A percentile compares a stretch with the other conserved stretches of the same genome.
These are phyloP conservation scores for Orthonychiurus folsomi DNA, from an alignment of 2,888 invertebrate genomes.

Conservation along the genomic window DNA sequence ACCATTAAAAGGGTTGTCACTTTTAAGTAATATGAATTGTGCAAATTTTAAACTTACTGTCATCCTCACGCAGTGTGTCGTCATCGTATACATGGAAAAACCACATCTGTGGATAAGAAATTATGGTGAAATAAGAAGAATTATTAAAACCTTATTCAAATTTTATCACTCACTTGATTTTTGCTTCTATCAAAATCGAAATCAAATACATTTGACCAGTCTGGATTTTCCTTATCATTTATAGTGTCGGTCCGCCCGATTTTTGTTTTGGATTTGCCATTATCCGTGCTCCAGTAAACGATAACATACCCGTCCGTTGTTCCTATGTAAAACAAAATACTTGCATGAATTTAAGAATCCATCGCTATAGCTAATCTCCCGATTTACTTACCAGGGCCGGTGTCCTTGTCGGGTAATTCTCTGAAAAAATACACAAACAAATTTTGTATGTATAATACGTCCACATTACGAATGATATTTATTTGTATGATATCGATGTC, in stretches of 20 bases:
- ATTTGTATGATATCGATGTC: not conserved
- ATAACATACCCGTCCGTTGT: not conserved
- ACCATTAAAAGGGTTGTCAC: too few relatives aligned
- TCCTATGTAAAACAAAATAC: too few relatives aligned
- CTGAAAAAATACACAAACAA: slow-evolving; percentile 13
- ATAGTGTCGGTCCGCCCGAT: slow-evolving; percentile 19
- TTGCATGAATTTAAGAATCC: too few relatives aligned
- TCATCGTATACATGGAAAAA: not conserved
- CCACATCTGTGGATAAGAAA: not conserved
- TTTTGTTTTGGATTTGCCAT: slow-evolving; percentile 16
- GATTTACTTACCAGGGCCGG: too few relatives aligned
- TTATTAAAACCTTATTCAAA: too few relatives aligned
- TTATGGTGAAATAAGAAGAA: too few relatives aligned
- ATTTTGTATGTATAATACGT: too few relatives aligned
- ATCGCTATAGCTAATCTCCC: too few relatives aligned
- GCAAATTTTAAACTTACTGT: too few relatives aligned
- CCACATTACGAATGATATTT: not conserved
- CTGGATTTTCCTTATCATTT: slow-evolving; percentile 26
- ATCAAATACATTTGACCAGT: slow-evolving; percentile 26
- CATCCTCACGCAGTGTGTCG: not conserved
- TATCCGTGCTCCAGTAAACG: slow-evolving; percentile 11
- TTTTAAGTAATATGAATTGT: too few relatives aligned
- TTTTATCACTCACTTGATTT: slow-evolving; percentile 24
- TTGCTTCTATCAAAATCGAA: slow-evolving; percentile 27
- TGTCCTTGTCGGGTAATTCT: slow-evolving; percentile 17